A percentile compares a stretch with the other conserved stretches of the same genome.
phyloP scores from a whole-genome alignment of 2,888 invertebrate species.

The Tetranychus truncatus region DNA sequence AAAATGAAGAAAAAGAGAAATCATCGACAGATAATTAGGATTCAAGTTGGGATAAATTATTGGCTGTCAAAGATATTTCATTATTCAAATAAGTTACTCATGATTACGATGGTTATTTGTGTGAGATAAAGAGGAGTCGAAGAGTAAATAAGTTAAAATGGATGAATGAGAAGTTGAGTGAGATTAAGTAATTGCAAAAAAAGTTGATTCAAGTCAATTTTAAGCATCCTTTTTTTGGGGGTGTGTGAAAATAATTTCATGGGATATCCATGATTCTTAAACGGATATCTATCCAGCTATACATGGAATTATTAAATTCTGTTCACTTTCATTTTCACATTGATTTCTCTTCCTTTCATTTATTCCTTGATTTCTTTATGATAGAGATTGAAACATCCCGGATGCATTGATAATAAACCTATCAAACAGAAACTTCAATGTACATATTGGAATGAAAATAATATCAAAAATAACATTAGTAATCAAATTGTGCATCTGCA shows the following conservation, averaged over 20 bases:
- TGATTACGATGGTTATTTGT: neutral
- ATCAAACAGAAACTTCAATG: neutral
- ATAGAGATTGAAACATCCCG: neutral
- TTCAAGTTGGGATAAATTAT: neutral
- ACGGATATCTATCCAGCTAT: neutral
- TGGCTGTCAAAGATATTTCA: constrained; percentile 1
- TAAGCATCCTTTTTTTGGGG: too few relatives aligned
- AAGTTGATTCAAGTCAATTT: too few relatives aligned
- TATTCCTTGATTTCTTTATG: neutral
- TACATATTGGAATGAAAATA: too few relatives aligned
- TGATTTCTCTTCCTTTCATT: neutral
- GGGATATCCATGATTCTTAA: neutral
- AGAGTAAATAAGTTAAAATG: neutral
- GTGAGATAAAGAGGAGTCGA: neutral
- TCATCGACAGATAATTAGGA: constrained; percentile 5
- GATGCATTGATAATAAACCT: neutral
- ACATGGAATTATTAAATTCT: neutral
- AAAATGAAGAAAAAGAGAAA: neutral
- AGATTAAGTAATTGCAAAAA: too few relatives aligned
- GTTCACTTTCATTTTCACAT: neutral
- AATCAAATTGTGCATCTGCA: neutral
- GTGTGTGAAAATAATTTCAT: neutral
- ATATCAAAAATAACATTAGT: neutral
- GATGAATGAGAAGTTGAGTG: too few relatives aligned
- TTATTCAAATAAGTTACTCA: constrained; percentile 1